A percentile compares a stretch with the other conserved stretches of the same genome.
Conservation (phyloP, 2,113 vertebrate genomes). For the Nematolebias whitei region DNA sequence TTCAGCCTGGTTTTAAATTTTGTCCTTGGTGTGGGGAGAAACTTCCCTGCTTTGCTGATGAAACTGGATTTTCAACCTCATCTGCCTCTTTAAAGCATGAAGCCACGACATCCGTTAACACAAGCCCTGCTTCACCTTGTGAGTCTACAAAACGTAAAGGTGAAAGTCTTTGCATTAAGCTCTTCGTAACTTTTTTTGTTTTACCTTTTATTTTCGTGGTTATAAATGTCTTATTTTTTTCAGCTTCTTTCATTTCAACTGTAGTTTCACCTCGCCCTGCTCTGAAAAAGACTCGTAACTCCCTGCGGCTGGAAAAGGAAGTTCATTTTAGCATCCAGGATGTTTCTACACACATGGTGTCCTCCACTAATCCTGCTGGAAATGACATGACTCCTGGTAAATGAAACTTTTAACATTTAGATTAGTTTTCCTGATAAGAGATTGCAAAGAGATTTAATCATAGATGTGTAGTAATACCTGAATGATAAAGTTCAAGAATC, state of each 20-base stretch:
- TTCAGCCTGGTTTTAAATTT: slow-evolving; percentile 83
- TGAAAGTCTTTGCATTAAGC: background rate
- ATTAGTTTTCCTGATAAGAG: no score
- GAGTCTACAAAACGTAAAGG: slow-evolving; percentile 1
- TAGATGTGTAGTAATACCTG: background rate
- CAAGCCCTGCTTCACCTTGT: slow-evolving; percentile 1
- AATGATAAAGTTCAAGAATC: no score
- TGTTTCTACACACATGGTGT: background rate
- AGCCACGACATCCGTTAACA: slow-evolving; percentile 1
- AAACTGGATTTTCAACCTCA: background rate
- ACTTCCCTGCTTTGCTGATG: slow-evolving; percentile 63
- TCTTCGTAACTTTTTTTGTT: background rate
- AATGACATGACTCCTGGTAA: slow-evolving; percentile 33
- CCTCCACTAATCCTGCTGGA: background rate
- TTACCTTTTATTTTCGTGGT: background rate
- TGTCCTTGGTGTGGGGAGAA: slow-evolving; percentile 86
- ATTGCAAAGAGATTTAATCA: background rate
- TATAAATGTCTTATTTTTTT: background rate
- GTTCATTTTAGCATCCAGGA: slow-evolving; percentile 29
- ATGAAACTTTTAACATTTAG: background rate
- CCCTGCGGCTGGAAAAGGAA: slow-evolving; percentile 30
- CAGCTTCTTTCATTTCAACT: slow-evolving; percentile 11
- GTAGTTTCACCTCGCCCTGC: slow-evolving; percentile 49
- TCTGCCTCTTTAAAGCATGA: background rate
- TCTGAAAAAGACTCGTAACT: slow-evolving; percentile 52